These are phyloP conservation scores for Triplophysa tibetana DNA, from an alignment of 2,113 vertebrate genomes.

Conservation along the genomic window DNA sequence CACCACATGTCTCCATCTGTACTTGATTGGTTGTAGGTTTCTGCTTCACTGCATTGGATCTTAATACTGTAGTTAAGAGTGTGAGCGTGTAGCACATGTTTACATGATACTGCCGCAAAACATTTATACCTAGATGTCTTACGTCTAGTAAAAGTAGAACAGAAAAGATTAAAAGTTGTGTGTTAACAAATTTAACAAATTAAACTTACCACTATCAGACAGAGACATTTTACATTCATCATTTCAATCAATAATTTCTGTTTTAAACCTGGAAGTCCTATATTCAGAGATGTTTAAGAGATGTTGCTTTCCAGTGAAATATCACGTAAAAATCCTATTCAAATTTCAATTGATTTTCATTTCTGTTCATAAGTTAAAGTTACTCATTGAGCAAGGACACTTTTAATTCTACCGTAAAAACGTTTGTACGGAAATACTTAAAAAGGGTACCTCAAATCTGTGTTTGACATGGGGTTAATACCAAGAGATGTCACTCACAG, in stretches of 20 bases:
- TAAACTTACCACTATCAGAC: too few species aligned
- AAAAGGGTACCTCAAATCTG: not conserved
- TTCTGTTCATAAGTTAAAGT: too few species aligned
- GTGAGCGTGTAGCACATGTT: not conserved
- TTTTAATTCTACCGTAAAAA: not conserved
- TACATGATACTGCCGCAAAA: not conserved
- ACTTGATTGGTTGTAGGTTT: constrained; percentile 2
- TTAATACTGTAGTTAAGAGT: not conserved
- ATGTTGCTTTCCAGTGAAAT: not conserved
- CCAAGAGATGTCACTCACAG: constrained; percentile 6
- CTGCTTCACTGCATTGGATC: not conserved
- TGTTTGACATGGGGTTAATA: constrained; percentile 9
- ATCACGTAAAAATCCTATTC: not conserved
- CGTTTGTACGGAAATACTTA: not conserved
- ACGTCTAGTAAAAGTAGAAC: too few species aligned
- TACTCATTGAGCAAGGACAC: not conserved
- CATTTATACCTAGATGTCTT: not conserved
- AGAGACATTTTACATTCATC: too few species aligned
- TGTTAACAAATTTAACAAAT: too few species aligned
- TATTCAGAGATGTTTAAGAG: not conserved
- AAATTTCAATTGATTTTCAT: not conserved
- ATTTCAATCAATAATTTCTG: too few species aligned
- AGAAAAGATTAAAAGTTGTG: too few species aligned
- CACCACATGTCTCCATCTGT: not conserved
- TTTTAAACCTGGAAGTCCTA: too few species aligned